Percentiles rank a stretch among this genome's conserved stretches.
phyloP scores from a whole-genome alignment of 2,888 invertebrate genomes.

The Drosophila birchii region DNA sequence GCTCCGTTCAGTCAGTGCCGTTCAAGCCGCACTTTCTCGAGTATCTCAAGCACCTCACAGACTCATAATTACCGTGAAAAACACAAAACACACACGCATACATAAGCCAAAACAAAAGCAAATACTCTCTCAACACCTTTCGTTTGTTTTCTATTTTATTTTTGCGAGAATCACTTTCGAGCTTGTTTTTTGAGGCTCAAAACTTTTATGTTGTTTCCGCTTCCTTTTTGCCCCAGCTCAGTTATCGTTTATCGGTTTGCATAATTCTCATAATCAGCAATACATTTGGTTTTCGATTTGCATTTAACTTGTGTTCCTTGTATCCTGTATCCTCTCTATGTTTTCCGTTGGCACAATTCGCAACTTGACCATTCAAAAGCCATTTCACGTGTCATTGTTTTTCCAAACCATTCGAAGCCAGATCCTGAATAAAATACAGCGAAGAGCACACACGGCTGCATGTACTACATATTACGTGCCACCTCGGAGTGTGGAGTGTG shows the following conservation, averaged over 20 bases:
- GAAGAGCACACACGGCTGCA: conserved; percentile 70
- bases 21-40: conserved; percentile 54
- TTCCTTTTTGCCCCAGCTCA: conserved; percentile 4
- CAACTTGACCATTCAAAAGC: conserved; percentile 82
- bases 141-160: conserved; percentile 9
- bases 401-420: conserved; percentile 80
- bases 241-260: conserved; percentile 28
- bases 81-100: conserved; percentile 15
- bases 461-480: conserved; percentile 30
- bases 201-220: conserved; percentile 32
- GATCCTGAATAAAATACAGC: conserved; percentile 80
- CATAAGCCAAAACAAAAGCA: conserved; percentile 18
- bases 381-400: conserved; percentile 83
- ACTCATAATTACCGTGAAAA: conserved; percentile 32
- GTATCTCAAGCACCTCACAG: conserved; percentile 61
- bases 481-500: conserved; percentile 24
- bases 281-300: conserved; percentile 54
- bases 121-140: conserved; percentile 40
- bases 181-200: conserved; percentile 6
- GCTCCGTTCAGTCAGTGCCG: conserved; percentile 52
- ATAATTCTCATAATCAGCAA: conserved; percentile 51
- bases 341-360: conserved; percentile 65
- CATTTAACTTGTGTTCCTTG: conserved; percentile 24
- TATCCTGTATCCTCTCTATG: conserved; percentile 22
- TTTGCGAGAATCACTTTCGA: conserved; percentile 26